Base-by-base conservation (phyloP, 2,888 invertebrate genomes). In the Uloborus plumipes region DNA sequence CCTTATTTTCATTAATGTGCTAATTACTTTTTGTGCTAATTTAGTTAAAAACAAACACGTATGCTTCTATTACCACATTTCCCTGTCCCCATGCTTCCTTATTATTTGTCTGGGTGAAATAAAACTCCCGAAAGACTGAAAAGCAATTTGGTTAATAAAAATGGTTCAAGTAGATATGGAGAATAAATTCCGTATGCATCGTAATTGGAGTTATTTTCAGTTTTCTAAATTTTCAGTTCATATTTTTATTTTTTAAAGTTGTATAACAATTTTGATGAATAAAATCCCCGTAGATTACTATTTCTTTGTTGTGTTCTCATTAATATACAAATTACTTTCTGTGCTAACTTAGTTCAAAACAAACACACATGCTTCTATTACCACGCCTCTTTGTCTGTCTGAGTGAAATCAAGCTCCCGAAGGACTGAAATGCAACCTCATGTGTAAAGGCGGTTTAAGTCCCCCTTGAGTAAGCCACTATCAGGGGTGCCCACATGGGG, bases 271-370 rank as follows among this genome's bases (percentile, higher is more conserved):
- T 76, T 26, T 53, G 53, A 67, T 20, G 72, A 65, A 66, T 74
- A 74, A 74, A 81, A 81, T 64, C 73, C 49, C 70, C 70, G 51
- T 47, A 59, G 47, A 66, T 72, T 64, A 59, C 51, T 79, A 73
- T 80, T 80, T 74, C 59, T 64, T 64, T 55, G 9, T 75, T 64
- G n/a, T 47, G 6, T 31, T 62, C 75, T 81, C 80, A 75, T 81
- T 81, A 74, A 81, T 81, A 74, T 81, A 81, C 80, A 81, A 81
- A 81, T 81, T 81, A 74, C 64, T 81, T 74, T 79, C 75, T 74
- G 51, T 64, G 74, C 22, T 53, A 53, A 59, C 51, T 55, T 39
- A 62, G 64, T 81, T 64, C 74, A 62, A 80, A 74, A 81, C 74
- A 74, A 81, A 81, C 80, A 81, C 80, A 26, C 64, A 55, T 62